These are phyloP conservation scores for Thamnophis elegans DNA, from an alignment of 2,797 vertebrate genomes.

Conservation along the genomic window DNA sequence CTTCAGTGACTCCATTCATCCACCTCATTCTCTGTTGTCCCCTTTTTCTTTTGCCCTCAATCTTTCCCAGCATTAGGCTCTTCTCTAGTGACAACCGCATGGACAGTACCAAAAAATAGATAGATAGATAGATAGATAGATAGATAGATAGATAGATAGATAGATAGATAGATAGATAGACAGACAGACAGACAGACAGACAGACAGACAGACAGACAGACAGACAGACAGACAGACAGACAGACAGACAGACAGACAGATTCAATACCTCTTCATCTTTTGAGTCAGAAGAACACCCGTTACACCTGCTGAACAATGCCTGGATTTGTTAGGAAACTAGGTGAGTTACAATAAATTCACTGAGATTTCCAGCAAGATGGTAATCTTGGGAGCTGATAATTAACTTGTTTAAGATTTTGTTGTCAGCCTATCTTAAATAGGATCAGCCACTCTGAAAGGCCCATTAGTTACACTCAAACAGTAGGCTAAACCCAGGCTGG, in stretches of 20 bases:
- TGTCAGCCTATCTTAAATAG: neutral
- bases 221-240: too few relatives aligned
- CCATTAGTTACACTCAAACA: neutral
- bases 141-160: neutral
- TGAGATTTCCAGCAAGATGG: neutral
- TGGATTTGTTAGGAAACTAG: neutral
- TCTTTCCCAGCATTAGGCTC: too few relatives aligned
- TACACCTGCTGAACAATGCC: neutral
- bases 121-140: neutral
- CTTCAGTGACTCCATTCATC: too few relatives aligned
- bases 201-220: too few relatives aligned
- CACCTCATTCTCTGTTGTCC: too few relatives aligned
- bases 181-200: too few relatives aligned
- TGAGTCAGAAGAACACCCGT: neutral
- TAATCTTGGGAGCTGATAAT: neutral
- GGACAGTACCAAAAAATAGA: too few relatives aligned
- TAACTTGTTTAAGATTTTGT: neutral
- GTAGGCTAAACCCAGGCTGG: neutral
- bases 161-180: too few relatives aligned
- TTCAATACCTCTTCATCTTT: neutral
- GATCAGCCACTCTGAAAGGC: neutral
- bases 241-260: neutral
- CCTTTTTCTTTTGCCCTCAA: too few relatives aligned
- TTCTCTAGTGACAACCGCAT: too few relatives aligned
- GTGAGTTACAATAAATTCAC: neutral